Base-by-base conservation (phyloP, 2,888 invertebrate species). In the Oegoconia quadripuncta region DNA sequence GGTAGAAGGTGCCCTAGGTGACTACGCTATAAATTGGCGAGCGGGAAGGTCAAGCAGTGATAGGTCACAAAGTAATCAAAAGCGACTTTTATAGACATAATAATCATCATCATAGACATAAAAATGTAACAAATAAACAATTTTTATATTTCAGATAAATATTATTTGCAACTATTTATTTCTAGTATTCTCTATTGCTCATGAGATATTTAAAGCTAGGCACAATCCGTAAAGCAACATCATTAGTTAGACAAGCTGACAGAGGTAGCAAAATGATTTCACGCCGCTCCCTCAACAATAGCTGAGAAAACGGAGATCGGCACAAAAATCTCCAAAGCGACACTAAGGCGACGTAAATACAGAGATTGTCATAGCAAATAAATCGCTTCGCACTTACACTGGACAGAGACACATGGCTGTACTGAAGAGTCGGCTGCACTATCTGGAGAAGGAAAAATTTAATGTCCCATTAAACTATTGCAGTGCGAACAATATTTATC, bases 321-420 rank as follows among this genome's bases (percentile, higher is more conserved):
- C 44, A 64, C 63, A 74, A 73, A 74, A 67, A 74, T 74, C 64
- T 55, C 64, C 55, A 64, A 52, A 47, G 44, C 55, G 48, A 49
- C 55, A 51, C 59, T 52, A 53, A 58, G 53, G 48, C 48, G 62
- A 64, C 68, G 59, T 58, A 52, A 63, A 59, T 50, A 52, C 63
- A 76, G 73, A 74, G 74, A 65, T 52, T 71, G 75, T 80, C 75
- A 71, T 68, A 64, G 59, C 48, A 52, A 71, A 81, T 73, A 76
- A 80, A 82, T 77, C 62, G 64, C 70, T 68, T 73, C 74, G 81
- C 70, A 56, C 66, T 41, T 57, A 59, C 57, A 64, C 48, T 44
- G 42, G 76, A 77, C 80, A 75, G 60, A 69, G 80, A 78, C 48
- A 58, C 63, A 81, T 67, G 48, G 61, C 52, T 39, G 44, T 45